Evolutionary conservation across 2,888 invertebrate genomes (phyloP), one percentile per base, ranked within the genome.

Genomic region (Torymus aiolomorphi): DNA sequence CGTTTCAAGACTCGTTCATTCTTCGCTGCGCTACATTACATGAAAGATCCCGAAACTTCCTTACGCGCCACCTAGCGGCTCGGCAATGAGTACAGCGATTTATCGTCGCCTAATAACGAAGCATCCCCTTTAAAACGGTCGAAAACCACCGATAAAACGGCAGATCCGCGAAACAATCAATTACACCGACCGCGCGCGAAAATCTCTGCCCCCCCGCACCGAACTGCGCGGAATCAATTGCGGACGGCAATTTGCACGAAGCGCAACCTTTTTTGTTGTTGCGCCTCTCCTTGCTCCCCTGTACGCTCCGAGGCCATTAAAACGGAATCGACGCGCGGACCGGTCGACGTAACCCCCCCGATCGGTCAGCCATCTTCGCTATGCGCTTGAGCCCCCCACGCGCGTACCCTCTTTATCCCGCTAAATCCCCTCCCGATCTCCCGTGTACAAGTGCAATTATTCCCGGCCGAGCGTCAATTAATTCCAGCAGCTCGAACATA

Each of bases 391-490:
- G 8, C 42, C 42, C 8, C 42, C 42, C 31, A 20, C 13, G 52
- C 67, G 66, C 11, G 51, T 70, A 70, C 24, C 70, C 76, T 76
- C 76, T 76, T 76, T 69, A 76, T 76, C 76, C 42, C 70, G 56
- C 56, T 70, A 76, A 76, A 76, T 76, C 70, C 76, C 24, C n/a
- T 16, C 2, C 51, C 42, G 42, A 42, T 42, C 42, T 42, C 67
- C 61, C 52, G 52, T 63, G 62, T 69, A 63, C 76, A 67, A 72
- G 72, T 78, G 65, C 66, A 78, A 78, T 78, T 78, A 78, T 78
- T 78, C 72, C 70, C 66, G 78, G 42, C 72, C 66, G 66, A 72
- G 42, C 66, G 67, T 72, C 78, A 61, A 78, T 78, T 78, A 78
- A 72, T 78, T 78, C 54, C 78, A 65, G 66, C 72, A 61, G 66